Percentiles rank a stretch among this genome's conserved stretches.
These are phyloP conservation scores for Neodiprion virginianus DNA, from an alignment of 1,140 invertebrate genomes.

Conservation along the genomic window DNA sequence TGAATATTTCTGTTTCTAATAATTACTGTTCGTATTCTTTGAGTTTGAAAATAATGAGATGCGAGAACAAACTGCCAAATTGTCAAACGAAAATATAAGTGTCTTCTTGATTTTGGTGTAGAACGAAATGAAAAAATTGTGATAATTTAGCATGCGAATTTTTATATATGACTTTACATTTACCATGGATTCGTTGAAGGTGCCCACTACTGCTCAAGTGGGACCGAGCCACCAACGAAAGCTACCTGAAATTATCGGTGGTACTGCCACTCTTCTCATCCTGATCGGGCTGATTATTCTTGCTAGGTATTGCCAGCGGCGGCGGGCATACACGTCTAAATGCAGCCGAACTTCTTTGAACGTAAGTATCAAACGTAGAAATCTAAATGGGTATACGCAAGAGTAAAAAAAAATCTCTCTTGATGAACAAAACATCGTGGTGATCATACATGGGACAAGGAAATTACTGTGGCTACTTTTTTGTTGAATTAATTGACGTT, in stretches of 20 bases:
- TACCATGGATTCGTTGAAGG: too few relatives aligned
- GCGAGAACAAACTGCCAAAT: too few relatives aligned
- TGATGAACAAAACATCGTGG: constrained; percentile 12
- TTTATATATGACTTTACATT: not conserved
- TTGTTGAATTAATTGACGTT: constrained; percentile 22
- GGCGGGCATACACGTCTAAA: constrained; percentile 43
- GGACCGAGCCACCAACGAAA: constrained; percentile 40
- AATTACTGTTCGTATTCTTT: too few relatives aligned
- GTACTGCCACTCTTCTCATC: constrained; percentile 45
- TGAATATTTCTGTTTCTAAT: too few relatives aligned
- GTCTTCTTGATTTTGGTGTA: not conserved
- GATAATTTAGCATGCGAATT: not conserved
- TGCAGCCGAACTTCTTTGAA: constrained; percentile 37
- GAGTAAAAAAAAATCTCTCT: constrained; percentile 17
- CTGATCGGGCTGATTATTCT: constrained; percentile 20
- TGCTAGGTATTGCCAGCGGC: constrained; percentile 41
- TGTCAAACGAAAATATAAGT: too few relatives aligned
- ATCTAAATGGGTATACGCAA: too few relatives aligned
- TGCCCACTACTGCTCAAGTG: constrained; percentile 35
- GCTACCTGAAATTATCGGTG: constrained; percentile 52
- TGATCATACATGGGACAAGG: constrained; percentile 4
- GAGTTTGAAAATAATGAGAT: too few relatives aligned
- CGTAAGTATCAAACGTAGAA: constrained; percentile 31
- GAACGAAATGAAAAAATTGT: constrained; percentile 18
- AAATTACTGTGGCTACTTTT: constrained; percentile 8